phyloP scores from a whole-genome alignment of 1,140 invertebrate species.

The Platyscapa corneri region DNA sequence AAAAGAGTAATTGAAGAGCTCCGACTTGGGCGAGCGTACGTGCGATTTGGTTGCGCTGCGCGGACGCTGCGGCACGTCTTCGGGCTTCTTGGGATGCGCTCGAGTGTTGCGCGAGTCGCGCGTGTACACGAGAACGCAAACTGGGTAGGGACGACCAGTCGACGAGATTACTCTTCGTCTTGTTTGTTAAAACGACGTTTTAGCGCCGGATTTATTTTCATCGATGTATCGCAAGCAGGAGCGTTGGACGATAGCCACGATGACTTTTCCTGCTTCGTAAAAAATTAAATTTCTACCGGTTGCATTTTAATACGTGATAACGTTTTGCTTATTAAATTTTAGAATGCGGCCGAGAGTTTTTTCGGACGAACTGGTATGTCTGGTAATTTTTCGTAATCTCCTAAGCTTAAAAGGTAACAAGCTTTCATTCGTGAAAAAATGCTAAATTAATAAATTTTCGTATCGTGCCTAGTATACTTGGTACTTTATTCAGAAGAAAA shows the following conservation, averaged over 20 bases:
- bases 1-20: not conserved
- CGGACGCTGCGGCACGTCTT: slow-evolving; percentile 42
- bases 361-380: too few species aligned
- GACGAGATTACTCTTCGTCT: slow-evolving; percentile 45
- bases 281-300: too few species aligned
- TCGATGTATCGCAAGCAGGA: not conserved
- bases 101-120: slow-evolving; percentile 22
- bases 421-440: too few species aligned
- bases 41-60: slow-evolving; percentile 1
- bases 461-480: too few species aligned
- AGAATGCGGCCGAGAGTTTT: too few species aligned
- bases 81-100: slow-evolving; percentile 23
- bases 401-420: too few species aligned
- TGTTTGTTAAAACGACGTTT: slow-evolving; percentile 39
- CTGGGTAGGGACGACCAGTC: slow-evolving; percentile 24
- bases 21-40: not conserved
- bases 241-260: not conserved
- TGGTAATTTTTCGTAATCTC: too few species aligned
- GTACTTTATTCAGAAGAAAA: too few species aligned
- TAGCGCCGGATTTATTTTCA: not conserved
- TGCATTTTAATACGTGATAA: too few species aligned
- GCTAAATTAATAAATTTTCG: too few species aligned
- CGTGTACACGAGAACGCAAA: slow-evolving; percentile 32
- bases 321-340: too few species aligned
- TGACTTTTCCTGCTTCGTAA: slow-evolving; percentile 7